A percentile compares a stretch with the other conserved stretches of the same genome.
These are phyloP conservation scores for Drosophila rubida DNA, from an alignment of 2,888 invertebrate species.

Conservation along the genomic window DNA sequence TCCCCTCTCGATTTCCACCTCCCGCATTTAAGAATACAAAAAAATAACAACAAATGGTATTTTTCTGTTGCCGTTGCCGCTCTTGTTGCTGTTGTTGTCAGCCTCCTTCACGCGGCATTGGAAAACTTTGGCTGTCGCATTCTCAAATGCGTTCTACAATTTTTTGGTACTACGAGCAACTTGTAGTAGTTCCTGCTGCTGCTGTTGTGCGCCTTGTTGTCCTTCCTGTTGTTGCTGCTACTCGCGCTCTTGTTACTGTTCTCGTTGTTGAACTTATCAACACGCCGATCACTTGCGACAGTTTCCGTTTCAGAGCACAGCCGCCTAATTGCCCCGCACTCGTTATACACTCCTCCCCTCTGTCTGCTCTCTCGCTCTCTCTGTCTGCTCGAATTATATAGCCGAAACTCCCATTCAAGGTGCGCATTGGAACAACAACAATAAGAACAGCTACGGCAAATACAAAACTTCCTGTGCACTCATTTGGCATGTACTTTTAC, in stretches of 20 bases:
- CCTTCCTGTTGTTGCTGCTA: slow-evolving; percentile 31
- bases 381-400: not conserved
- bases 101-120: slow-evolving; percentile 39
- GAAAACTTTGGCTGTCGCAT: slow-evolving; percentile 51
- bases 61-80: slow-evolving; percentile 26
- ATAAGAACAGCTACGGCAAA: slow-evolving; percentile 1
- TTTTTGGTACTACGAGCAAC: slow-evolving; percentile 26
- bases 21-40: slow-evolving; percentile 12
- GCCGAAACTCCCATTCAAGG: slow-evolving; percentile 58
- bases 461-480: slow-evolving; percentile 72
- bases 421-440: slow-evolving; percentile 52
- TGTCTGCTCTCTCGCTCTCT: not conserved
- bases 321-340: slow-evolving; percentile 64
- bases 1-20: not conserved
- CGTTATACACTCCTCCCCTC: slow-evolving; percentile 8
- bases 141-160: slow-evolving; percentile 59
- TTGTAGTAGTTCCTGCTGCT: slow-evolving; percentile 44
- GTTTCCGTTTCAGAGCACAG: slow-evolving; percentile 79
- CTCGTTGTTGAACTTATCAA: slow-evolving; percentile 73
- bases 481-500: slow-evolving; percentile 61
- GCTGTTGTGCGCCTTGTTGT: slow-evolving; percentile 27
- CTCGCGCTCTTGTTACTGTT: slow-evolving; percentile 18
- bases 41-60: slow-evolving; percentile 53
- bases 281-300: slow-evolving; percentile 82
- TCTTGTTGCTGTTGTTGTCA: slow-evolving; percentile 12